A percentile compares a stretch with the other conserved stretches of the same genome.
Evolutionary conservation across 2,797 vertebrate genomes (phyloP).

Genomic region (Labeo calbasu): DNA sequence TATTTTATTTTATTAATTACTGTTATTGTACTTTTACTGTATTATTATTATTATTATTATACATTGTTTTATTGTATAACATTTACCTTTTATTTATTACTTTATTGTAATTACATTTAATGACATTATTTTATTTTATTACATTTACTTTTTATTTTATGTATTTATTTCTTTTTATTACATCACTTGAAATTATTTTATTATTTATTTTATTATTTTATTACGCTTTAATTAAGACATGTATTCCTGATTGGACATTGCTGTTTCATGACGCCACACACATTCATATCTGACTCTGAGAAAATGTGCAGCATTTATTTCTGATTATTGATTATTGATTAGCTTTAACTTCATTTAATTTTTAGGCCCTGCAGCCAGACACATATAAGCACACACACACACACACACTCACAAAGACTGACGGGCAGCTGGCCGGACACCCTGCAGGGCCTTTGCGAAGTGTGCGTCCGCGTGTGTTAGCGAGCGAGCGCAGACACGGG

Average conservation of each 20-base stretch:
- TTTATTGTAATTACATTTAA: background rate
- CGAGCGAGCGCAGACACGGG: slow-evolving; percentile 67
- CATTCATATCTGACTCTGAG: slow-evolving; percentile 36
- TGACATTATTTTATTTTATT: background rate
- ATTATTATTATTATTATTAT: too few relatives aligned
- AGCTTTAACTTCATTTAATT: slow-evolving; percentile 52
- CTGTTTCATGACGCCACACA: slow-evolving; percentile 12
- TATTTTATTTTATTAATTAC: too few relatives aligned
- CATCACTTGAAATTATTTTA: background rate
- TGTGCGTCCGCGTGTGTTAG: slow-evolving; percentile 20
- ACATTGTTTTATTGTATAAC: too few relatives aligned
- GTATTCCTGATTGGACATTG: background rate
- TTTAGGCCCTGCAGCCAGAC: slow-evolving; percentile 46
- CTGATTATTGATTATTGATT: slow-evolving; percentile 65
- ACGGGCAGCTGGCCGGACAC: slow-evolving; percentile 62
- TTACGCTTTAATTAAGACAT: background rate
- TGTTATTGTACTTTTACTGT: too few relatives aligned
- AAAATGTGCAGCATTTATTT: slow-evolving; percentile 53
- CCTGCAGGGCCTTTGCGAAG: slow-evolving; percentile 65
- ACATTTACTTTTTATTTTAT: background rate
- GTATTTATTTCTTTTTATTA: background rate
- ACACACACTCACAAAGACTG: slow-evolving; percentile 32
- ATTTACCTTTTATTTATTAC: background rate
- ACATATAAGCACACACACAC: slow-evolving; percentile 10
- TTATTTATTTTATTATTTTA: background rate